Conservation (phyloP, 2,797 vertebrate genomes). For the Caiman crocodilus region DNA sequence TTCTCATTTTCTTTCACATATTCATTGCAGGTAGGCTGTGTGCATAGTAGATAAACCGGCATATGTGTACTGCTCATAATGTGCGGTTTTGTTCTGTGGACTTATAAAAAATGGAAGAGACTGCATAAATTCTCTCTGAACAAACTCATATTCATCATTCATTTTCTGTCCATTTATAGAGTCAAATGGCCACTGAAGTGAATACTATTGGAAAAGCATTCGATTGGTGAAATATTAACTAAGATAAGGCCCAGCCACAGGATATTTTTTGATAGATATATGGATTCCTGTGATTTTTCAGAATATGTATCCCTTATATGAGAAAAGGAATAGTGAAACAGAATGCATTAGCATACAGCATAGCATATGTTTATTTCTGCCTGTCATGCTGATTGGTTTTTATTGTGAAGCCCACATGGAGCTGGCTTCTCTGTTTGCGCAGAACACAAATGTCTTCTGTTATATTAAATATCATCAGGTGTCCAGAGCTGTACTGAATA, state of each 20-base stretch:
- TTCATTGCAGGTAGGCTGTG: not conserved
- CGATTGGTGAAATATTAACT: not conserved
- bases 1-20: not conserved
- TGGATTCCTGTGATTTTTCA: not conserved
- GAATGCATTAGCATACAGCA: slow-evolving; percentile 43
- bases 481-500: not conserved
- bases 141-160: not conserved
- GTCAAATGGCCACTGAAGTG: not conserved
- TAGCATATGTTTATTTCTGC: slow-evolving; percentile 38
- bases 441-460: slow-evolving; percentile 22
- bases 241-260: not conserved
- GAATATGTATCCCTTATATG: not conserved
- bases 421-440: not conserved
- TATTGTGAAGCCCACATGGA: slow-evolving; percentile 44
- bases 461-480: slow-evolving; percentile 28
- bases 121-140: not conserved
- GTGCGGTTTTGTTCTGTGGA: not conserved
- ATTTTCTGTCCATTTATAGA: not conserved
- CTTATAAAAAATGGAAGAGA: not conserved
- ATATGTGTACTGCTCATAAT: not conserved
- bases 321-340: not conserved
- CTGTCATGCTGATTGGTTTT: slow-evolving; percentile 52
- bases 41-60: not conserved
- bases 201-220: not conserved
- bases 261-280: not conserved